A percentile compares a stretch with the other conserved stretches of the same genome.
phyloP scores from a whole-genome alignment of 1,140 invertebrate genomes.

The Diploscapter pachys region DNA sequence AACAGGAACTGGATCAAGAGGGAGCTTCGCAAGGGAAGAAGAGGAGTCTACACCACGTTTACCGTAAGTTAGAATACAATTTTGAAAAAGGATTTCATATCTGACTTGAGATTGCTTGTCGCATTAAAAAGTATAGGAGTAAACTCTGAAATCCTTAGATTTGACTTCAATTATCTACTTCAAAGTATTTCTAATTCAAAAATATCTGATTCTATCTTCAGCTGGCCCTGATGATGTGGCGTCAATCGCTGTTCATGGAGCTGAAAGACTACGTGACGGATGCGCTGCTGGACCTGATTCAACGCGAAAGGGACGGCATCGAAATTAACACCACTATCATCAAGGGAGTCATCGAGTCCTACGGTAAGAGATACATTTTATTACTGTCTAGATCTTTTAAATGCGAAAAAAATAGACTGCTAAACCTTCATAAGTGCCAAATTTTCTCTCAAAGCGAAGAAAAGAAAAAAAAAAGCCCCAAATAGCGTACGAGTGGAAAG shows the following conservation, averaged over 20 bases:
- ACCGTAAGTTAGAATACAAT: constrained; percentile 61
- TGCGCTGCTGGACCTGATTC: constrained; percentile 90
- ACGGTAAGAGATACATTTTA: constrained; percentile 65
- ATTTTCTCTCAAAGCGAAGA: too few relatives aligned
- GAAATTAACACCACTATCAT: constrained; percentile 85
- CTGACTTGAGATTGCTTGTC: too few relatives aligned
- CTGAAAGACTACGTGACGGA: constrained; percentile 91
- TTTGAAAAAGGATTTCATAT: too few relatives aligned
- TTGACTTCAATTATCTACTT: neutral
- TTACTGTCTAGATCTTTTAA: constrained; percentile 37
- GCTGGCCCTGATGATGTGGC: constrained; percentile 90
- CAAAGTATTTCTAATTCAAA: neutral
- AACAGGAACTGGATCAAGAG: constrained; percentile 97
- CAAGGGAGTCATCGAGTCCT: constrained; percentile 79
- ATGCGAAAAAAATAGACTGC: neutral
- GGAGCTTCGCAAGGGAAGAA: constrained; percentile 92
- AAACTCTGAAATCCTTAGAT: too few relatives aligned
- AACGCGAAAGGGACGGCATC: constrained; percentile 88
- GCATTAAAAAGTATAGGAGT: too few relatives aligned
- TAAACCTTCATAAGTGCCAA: too few relatives aligned
- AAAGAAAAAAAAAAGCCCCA: too few relatives aligned
- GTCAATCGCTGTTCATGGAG: constrained; percentile 85
- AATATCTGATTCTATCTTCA: constrained; percentile 58
- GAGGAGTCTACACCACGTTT: constrained; percentile 95
- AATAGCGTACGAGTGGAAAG: too few relatives aligned